Base-by-base conservation (phyloP, 2,113 vertebrate genomes). In the Sigmodon hispidus region DNA sequence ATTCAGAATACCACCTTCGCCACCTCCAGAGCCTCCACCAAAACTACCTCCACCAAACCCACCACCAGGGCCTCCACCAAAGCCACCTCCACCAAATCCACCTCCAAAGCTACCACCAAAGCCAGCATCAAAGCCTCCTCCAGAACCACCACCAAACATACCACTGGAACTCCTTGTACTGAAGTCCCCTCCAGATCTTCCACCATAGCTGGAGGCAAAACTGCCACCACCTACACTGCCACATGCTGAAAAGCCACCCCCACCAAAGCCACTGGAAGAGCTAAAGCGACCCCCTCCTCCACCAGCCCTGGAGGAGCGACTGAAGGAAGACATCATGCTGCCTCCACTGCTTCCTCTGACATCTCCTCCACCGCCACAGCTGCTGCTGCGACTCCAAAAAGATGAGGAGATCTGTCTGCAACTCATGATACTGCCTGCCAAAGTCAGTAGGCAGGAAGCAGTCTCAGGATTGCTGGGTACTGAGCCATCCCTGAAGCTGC, bases 391-490 rank as follows among this genome's bases (percentile, higher is more conserved):
- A 92, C 96, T 93, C 61, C 92, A 86, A 63, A 95, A 9, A 0
- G 94, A 94, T 10, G 95, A 40, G 1, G 95, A 70, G 26, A 93
- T 96, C 93, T 98, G 98, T 94, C 98, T 98, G 96, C 91, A 96
- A 94, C 97, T 98, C 98, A 98, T 98, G 36, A 59, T 63, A 45
- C 12, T 94, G 11, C 91, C 91, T 15, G 40, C 43, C 3, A 26
- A 43, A 55, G 96, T 34, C 45, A 7, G 19, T 90, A 94, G 96
- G 77, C 24, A 93, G 34, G 96, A 81, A 61, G 73, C 10, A 0
- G 40, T 65, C 0, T 13, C 19, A 61, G 21, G 26, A 80, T 50
- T 12, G 83, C 21, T 80, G 0, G 29, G 3, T 98, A 93, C 77
- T 90, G 75, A 80, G 43, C 72, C n/a, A 88, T 79, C 93, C n/a